Base-by-base conservation (phyloP, 2,113 vertebrate species). In the Chionodraco myersi region DNA sequence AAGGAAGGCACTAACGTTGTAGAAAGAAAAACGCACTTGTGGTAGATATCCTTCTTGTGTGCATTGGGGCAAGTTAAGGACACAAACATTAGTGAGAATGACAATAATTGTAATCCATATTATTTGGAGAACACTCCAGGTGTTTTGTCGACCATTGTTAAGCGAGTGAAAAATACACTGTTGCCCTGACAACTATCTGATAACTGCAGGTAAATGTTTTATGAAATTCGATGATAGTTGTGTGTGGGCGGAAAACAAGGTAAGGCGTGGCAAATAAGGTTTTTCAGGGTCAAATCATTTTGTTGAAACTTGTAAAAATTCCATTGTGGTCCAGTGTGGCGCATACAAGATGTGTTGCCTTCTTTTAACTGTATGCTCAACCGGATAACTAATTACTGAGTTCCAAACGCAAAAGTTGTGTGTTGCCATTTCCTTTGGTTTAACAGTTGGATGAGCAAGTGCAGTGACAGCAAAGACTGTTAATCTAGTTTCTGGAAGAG, bases 361-460 rank as follows among this genome's bases (percentile, higher is more conserved):
- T 48, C 7, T 18, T 52, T 26, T 21, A 61, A 54, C 15, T 63
- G 62, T 66, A 75, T 41, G 47, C 62, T 36, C 41, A 61, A 59
- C 36, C 36, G n/a, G 10, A 71, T 41, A 7, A 41, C 7, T 7
- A 41, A 41, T 60, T 14, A 18, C 57, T 67, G 41, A 63, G 66
- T 53, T 41, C 1, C 34, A 67, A 34, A 49, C 49, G 64, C 66
- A 58, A 65, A 80, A 10, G 56, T 10, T 49, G 68, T 59, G 57
- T 77, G 72, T 74, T 82, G 66, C 82, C 78, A 88, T 82, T 89
- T 91, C 90, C 81, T 93, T 72, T 88, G 83, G 85, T 91, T 91
- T 89, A 71, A 90, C 88, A 90, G 82, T 86, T 83, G 69, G 58
- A 83, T 72, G 77, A 88, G 49, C 9, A 12, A 72, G 75, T 57